Conservation (phyloP, 2,113 vertebrate genomes). For the Microcebus tavaratra region DNA sequence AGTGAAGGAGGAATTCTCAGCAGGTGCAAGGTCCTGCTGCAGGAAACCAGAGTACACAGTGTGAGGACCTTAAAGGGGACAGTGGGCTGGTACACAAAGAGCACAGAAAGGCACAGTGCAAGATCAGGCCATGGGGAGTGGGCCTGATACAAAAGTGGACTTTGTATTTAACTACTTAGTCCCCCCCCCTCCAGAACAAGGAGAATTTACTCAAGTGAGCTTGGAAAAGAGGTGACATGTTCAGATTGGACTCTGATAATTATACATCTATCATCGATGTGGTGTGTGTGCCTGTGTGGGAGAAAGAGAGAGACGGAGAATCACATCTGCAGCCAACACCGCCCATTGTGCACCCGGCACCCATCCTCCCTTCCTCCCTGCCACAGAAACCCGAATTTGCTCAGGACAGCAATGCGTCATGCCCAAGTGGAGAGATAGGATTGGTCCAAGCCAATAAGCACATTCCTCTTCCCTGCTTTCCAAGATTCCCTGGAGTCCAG, state of each 20-base stretch:
- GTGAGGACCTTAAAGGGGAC: background rate
- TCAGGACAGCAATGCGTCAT: background rate
- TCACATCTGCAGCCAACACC: accelerated
- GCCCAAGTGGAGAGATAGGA: background rate
- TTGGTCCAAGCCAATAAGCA: background rate
- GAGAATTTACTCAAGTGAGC: background rate
- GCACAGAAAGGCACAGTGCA: accelerated
- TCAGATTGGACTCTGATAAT: background rate
- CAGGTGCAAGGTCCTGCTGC: background rate
- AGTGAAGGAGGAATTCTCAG: background rate
- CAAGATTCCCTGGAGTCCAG: background rate
- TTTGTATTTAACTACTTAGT: background rate
- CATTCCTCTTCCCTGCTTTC: background rate
- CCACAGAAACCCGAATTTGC: background rate
- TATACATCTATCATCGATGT: background rate
- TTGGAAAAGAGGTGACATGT: background rate
- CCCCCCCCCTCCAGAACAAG: background rate
- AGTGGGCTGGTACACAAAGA: background rate
- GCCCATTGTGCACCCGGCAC: background rate
- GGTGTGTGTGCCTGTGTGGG: background rate
- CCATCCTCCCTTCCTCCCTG: background rate
- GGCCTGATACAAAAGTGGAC: background rate
- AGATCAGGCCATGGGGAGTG: background rate
- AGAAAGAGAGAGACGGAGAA: background rate
- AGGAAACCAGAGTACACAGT: background rate